phyloP scores from a whole-genome alignment of 2,888 invertebrate species.

The Hirtodrosophila histrioides region DNA sequence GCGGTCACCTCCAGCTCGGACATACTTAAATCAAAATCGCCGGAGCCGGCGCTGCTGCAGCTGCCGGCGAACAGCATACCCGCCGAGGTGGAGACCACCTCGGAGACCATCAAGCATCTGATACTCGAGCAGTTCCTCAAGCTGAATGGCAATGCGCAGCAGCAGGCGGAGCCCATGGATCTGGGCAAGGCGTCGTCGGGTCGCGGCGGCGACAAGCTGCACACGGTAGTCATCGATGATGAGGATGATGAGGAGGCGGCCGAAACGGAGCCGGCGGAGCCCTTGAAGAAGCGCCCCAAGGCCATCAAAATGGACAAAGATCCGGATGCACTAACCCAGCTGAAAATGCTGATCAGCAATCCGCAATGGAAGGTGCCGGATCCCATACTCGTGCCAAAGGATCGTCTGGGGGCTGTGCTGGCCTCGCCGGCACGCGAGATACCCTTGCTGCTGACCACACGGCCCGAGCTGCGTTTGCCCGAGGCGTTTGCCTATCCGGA shows the following conservation, averaged over 20 bases:
- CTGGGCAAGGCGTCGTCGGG: constrained; percentile 84
- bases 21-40: constrained; percentile 87
- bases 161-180: constrained; percentile 89
- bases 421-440: constrained; percentile 91
- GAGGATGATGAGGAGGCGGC: constrained; percentile 73
- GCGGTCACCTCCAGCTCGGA: constrained; percentile 89
- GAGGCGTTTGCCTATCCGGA: constrained; percentile 90
- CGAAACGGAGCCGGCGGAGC: constrained; percentile 76
- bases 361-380: constrained; percentile 91
- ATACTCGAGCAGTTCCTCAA: constrained; percentile 81
- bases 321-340: constrained; percentile 89
- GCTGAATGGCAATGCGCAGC: constrained; percentile 65
- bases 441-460: constrained; percentile 88
- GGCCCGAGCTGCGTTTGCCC: constrained; percentile 90
- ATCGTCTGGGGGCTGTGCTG: constrained; percentile 89
- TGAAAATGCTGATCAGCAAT: constrained; percentile 88
- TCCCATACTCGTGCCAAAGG: constrained; percentile 92
- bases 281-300: constrained; percentile 85
- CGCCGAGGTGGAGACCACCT: constrained; percentile 87
- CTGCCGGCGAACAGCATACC: constrained; percentile 85
- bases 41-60: constrained; percentile 85
- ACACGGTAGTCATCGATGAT: constrained; percentile 82
- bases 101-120: constrained; percentile 85
- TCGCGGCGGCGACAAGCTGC: constrained; percentile 85
- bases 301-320: constrained; percentile 84